phyloP scores from a whole-genome alignment of 2,888 invertebrate species.

The Eledona agricola region DNA sequence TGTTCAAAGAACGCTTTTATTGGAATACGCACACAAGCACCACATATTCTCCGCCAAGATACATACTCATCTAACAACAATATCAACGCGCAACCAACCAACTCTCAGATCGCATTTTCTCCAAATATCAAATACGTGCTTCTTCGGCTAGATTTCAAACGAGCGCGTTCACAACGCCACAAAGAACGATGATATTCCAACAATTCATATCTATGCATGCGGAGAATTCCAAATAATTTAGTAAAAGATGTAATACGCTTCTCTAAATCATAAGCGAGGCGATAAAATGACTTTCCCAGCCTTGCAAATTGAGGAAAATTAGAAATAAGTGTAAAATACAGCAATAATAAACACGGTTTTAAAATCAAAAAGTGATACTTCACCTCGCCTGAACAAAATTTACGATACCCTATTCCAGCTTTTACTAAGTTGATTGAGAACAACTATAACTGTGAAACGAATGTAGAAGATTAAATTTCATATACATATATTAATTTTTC shows the following conservation, averaged over 20 bases:
- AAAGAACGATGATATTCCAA: conserved; percentile 43
- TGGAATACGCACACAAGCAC: conserved; percentile 27
- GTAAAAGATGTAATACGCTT: conserved; percentile 36
- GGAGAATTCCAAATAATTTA: conserved; percentile 41
- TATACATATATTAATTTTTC: too few species aligned
- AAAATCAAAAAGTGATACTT: too few species aligned
- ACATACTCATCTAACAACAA: conserved; percentile 30
- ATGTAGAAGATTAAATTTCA: too few species aligned
- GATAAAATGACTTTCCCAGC: conserved; percentile 33
- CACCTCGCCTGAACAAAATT: too few species aligned
- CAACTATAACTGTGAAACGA: too few species aligned
- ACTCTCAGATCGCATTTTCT: conserved; percentile 42
- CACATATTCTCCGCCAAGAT: too few species aligned
- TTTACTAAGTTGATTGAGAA: too few species aligned
- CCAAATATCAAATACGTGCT: conserved; percentile 44
- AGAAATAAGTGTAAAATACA: too few species aligned
- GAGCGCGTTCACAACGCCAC: conserved; percentile 39
- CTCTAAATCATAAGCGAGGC: conserved; percentile 25
- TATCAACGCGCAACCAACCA: conserved; percentile 32
- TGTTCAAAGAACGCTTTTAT: conserved; percentile 26
- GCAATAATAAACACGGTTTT: too few species aligned
- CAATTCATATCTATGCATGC: conserved; percentile 46
- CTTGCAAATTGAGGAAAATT: too few species aligned
- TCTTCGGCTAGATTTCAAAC: conserved; percentile 42
- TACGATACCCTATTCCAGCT: too few species aligned